Conservation (phyloP, 1,140 invertebrate species). For the Halesus radiatus region DNA sequence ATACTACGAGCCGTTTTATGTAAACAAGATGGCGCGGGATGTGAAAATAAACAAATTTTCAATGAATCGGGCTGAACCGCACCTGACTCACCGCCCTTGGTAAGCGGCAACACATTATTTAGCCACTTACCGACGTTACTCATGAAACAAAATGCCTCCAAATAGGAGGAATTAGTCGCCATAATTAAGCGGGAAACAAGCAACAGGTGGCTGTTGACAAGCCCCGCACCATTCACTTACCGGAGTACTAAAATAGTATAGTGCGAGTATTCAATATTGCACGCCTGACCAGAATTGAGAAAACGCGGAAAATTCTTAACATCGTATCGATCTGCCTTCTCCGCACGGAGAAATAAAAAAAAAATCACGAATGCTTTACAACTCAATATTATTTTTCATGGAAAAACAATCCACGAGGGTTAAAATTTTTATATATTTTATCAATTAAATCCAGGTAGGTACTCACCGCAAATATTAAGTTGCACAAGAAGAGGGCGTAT, state of each 20-base stretch:
- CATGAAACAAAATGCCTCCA: too few species aligned
- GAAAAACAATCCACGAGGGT: too few species aligned
- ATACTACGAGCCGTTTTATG: neutral
- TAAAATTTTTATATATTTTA: too few species aligned
- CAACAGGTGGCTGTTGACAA: conserved; percentile 39
- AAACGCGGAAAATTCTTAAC: too few species aligned
- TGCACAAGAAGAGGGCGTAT: conserved; percentile 87
- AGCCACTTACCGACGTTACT: too few species aligned
- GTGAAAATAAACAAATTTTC: conserved; percentile 21
- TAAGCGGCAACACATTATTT: neutral
- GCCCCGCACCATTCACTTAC: conserved; percentile 22
- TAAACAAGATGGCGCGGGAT: conserved; percentile 30
- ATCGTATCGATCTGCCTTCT: too few species aligned
- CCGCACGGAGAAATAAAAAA: too few species aligned
- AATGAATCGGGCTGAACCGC: neutral
- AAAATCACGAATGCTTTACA: too few species aligned
- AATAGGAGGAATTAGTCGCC: neutral
- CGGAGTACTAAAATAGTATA: conserved; percentile 16
- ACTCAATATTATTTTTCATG: too few species aligned
- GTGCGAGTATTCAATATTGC: neutral
- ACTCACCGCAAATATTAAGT: conserved; percentile 88
- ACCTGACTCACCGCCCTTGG: neutral
- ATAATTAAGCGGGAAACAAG: conserved; percentile 21
- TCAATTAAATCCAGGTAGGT: neutral
- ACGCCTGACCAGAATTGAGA: neutral